Percentiles rank a stretch among this genome's conserved stretches.
Conservation (phyloP, 2,113 vertebrate genomes). For the Triplophysa siluroides region DNA sequence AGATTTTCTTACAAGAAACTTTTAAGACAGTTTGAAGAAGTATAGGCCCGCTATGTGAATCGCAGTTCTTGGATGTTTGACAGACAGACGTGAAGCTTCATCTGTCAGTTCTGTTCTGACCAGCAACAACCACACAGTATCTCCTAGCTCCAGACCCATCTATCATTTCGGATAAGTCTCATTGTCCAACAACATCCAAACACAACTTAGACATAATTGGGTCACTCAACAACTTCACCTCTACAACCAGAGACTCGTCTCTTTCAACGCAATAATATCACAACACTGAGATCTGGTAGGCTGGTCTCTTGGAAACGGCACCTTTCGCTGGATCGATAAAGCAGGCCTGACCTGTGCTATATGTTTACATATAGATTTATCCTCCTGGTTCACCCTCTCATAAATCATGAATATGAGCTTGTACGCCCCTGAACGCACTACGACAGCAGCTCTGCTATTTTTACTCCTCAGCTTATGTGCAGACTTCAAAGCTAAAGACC, state of each 20-base stretch:
- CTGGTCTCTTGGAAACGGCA: constrained; percentile 8
- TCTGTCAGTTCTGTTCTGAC: background rate
- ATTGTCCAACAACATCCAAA: constrained; percentile 32
- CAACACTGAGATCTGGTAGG: background rate
- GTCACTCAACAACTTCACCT: constrained; percentile 20
- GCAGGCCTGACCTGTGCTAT: constrained; percentile 36
- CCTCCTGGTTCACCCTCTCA: constrained; percentile 34
- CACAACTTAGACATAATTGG: constrained; percentile 43
- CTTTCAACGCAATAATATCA: constrained; percentile 9
- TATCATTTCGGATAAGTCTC: constrained; percentile 39
- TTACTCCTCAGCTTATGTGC: constrained; percentile 49
- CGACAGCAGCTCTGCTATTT: constrained; percentile 44
- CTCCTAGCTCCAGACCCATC: constrained; percentile 13
- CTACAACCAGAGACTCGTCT: constrained; percentile 8
- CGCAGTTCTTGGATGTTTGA: constrained; percentile 13
- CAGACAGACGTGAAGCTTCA: constrained; percentile 1
- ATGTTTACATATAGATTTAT: constrained; percentile 40
- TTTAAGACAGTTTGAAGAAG: constrained; percentile 27
- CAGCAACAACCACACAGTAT: background rate
- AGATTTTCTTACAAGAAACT: constrained; percentile 7
- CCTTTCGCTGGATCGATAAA: constrained; percentile 37
- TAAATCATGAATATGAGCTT: constrained; percentile 44
- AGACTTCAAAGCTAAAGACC: constrained; percentile 44
- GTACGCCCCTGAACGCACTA: constrained; percentile 21
- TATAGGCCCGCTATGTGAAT: constrained; percentile 17